Evolutionary conservation across 2,888 invertebrate genomes (phyloP).

Genomic region (Apamea epomidion): DNA sequence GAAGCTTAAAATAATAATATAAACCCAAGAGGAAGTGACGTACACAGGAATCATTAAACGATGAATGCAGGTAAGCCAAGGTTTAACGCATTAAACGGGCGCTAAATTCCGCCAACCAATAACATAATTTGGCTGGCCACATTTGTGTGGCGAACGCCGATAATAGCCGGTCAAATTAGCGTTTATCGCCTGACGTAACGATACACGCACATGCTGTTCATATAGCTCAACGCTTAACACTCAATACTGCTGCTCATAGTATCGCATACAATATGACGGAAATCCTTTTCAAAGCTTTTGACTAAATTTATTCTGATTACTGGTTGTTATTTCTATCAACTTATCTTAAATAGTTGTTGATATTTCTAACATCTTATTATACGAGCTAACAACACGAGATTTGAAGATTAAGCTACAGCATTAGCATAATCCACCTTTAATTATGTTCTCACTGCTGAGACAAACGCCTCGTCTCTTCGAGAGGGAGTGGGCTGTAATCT

Average conservation of each 20-base stretch:
- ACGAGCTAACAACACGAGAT: background rate
- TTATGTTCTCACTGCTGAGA: background rate
- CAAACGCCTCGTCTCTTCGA: background rate
- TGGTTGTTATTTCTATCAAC: background rate
- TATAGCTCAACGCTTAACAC: background rate
- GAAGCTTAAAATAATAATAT: background rate
- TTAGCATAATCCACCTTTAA: background rate
- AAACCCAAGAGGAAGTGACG: background rate
- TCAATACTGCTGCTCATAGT: background rate
- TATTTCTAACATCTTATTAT: background rate
- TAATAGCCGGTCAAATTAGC: slow-evolving; percentile 45
- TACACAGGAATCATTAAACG: background rate
- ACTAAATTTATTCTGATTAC: background rate
- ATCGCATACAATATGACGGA: background rate
- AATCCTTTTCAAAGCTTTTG: background rate
- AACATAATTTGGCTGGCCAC: slow-evolving; percentile 39
- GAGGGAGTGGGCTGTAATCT: background rate
- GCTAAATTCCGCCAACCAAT: slow-evolving; percentile 23
- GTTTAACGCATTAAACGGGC: slow-evolving; percentile 29
- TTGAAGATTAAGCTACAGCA: background rate
- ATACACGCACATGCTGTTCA: background rate
- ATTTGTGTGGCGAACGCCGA: slow-evolving; percentile 34
- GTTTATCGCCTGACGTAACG: slow-evolving; percentile 26
- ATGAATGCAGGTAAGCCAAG: slow-evolving; percentile 11
- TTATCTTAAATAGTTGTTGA: background rate